Base-by-base conservation (phyloP, 2,797 vertebrate genomes). In the Gymnocypris eckloni region DNA sequence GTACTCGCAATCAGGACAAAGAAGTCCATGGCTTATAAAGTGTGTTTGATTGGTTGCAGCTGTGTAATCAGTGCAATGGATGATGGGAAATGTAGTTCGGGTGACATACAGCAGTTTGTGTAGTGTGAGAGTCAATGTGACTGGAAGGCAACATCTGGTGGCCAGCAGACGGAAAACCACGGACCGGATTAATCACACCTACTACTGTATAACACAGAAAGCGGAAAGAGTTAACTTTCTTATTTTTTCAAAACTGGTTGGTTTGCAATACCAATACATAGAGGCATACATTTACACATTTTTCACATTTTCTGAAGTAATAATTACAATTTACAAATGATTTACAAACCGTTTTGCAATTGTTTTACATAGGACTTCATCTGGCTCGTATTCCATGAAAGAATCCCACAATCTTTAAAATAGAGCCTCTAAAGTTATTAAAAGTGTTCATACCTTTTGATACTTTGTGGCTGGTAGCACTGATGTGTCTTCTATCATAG, bases 381-480 rank as follows among this genome's bases (percentile, higher is more conserved):
- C 41, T 10, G 2, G 7, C 20, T 70, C 0, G 9, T 39, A 16
- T 70, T 72, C 22, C 20, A 71, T 71, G 43, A 45, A n/a, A 69
- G 22, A 72, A 6, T n/a, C 12, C 11, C 8, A 4, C 9, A 39
- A 1, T 39, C 9, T 69, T 69, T 41, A 41, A 73, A 28, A 48
- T 28, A 48, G 13, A 28, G n/a, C 71, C 8, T 73, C 15, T 75
- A 28, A 50, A 75, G 45, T 52, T 73, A 75, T 33, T 75, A 10
- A 50, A 50, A 54, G 5, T 54, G 18, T 5, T n/a, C 12, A 77
- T 41, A 59, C 20, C n/a, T 56, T 52, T 37, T 79, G 66, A 67
- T 83, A 90, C 87, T 90, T 91, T 93, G 92, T 93, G 85, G 86
- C 88, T 91, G 89, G 90, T 87, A 90, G 88, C 75, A 90, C 86